Conservation (phyloP, 2,113 vertebrate genomes). For the Kobus ellipsiprymnus region DNA sequence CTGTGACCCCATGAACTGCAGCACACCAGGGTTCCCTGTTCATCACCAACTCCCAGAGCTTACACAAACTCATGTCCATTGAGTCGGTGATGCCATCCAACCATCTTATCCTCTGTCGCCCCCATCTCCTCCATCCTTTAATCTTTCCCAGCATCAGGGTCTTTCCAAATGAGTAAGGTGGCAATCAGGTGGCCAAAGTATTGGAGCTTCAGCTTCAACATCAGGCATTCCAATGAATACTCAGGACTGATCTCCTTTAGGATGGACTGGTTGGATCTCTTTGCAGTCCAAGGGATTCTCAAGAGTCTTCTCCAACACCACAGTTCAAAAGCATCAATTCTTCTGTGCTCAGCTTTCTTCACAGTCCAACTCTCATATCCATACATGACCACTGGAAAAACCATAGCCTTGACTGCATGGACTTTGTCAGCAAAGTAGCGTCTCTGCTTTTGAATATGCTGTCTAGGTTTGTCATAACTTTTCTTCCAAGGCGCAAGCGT, state of each 20-base stretch:
- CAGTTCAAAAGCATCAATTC: neutral
- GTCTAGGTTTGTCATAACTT: neutral
- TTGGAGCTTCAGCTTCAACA: neutral
- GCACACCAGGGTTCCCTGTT: neutral
- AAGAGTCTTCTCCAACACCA: neutral
- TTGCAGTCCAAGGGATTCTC: neutral
- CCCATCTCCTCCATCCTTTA: neutral
- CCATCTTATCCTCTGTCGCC: neutral
- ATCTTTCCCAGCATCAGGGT: neutral
- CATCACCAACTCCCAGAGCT: neutral
- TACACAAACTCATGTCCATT: neutral
- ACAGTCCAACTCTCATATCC: neutral
- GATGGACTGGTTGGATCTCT: neutral
- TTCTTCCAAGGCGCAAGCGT: rapidly evolving
- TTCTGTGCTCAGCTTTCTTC: rapidly evolving
- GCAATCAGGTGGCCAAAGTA: neutral
- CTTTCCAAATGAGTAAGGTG: neutral
- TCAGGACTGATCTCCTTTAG: neutral
- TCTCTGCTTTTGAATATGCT: neutral
- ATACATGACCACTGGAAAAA: neutral
- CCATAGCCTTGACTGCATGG: neutral
- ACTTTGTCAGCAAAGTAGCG: neutral
- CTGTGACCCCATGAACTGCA: neutral
- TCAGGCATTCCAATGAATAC: neutral
- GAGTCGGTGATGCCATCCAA: neutral